Percentiles rank a stretch among this genome's conserved stretches.
Conservation (phyloP, 2,797 vertebrate genomes). For the Chelonia mydas region DNA sequence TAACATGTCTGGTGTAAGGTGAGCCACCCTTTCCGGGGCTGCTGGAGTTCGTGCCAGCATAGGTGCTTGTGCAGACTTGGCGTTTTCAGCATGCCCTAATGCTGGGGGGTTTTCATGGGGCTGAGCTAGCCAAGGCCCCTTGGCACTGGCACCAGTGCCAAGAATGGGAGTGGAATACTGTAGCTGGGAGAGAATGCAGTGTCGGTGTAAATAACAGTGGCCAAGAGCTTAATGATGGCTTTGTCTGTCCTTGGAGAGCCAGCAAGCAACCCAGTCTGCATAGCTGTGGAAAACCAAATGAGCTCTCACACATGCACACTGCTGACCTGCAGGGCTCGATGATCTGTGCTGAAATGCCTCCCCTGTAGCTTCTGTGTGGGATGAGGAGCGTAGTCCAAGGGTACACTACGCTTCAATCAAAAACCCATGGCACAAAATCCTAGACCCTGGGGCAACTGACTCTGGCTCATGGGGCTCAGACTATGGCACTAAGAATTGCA, state of each 20-base stretch:
- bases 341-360: neutral
- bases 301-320: neutral
- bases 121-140: neutral
- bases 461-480: too few relatives aligned
- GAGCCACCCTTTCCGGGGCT: neutral
- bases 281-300: neutral
- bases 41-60: neutral
- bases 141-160: neutral
- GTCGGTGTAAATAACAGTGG: neutral
- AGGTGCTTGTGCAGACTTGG: too few relatives aligned
- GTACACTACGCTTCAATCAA: neutral
- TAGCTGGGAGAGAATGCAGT: neutral
- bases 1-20: neutral
- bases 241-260: neutral
- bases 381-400: neutral
- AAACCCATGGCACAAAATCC: neutral
- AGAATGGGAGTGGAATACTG: neutral
- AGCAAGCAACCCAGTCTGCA: neutral
- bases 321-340: neutral
- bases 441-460: too few relatives aligned
- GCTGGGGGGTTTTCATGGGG: neutral
- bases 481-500: neutral
- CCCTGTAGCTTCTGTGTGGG: neutral
- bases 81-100: neutral
- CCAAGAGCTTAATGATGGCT: neutral